Percentiles rank a stretch among this genome's conserved stretches.
phyloP scores from a whole-genome alignment of 2,797 vertebrate genomes.

The Anguilla anguilla region DNA sequence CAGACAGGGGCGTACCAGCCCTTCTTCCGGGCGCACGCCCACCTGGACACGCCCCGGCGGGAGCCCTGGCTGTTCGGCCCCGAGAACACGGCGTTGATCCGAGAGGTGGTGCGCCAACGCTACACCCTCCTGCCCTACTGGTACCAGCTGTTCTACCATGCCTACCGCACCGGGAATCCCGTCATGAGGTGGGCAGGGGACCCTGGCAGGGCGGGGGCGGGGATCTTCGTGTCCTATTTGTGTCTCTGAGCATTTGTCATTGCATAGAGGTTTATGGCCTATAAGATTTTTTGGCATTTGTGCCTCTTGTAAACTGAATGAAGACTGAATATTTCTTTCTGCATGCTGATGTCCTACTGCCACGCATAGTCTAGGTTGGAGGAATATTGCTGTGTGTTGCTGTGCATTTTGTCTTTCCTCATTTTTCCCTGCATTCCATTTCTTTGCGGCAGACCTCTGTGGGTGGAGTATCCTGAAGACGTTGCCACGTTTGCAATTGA shows the following conservation, averaged over 20 bases:
- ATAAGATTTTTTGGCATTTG: not conserved
- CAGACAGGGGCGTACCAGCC: constrained; percentile 91
- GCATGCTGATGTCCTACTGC: not conserved
- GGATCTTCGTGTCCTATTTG: not conserved
- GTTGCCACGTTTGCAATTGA: constrained; percentile 72
- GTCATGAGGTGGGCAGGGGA: constrained; percentile 80
- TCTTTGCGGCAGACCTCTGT: constrained; percentile 59
- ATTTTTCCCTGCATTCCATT: not conserved
- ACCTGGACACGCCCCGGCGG: constrained; percentile 87
- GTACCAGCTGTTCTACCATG: constrained; percentile 86
- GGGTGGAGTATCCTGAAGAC: constrained; percentile 79
- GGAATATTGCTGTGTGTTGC: not conserved
- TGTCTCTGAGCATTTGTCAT: not conserved
- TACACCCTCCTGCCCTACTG: constrained; percentile 88
- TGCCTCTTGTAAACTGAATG: not conserved
- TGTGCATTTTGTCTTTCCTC: not conserved
- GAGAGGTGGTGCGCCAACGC: constrained; percentile 78
- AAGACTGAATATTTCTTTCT: not conserved
- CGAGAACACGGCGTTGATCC: constrained; percentile 78
- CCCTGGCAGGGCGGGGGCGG: not conserved
- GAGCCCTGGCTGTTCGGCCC: constrained; percentile 90
- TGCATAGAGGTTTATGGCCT: not conserved
- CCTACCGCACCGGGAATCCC: constrained; percentile 76
- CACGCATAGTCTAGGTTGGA: not conserved
- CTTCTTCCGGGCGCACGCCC: constrained; percentile 89